phyloP scores from a whole-genome alignment of 2,797 vertebrate genomes.

The Mormyrops boulengeri region DNA sequence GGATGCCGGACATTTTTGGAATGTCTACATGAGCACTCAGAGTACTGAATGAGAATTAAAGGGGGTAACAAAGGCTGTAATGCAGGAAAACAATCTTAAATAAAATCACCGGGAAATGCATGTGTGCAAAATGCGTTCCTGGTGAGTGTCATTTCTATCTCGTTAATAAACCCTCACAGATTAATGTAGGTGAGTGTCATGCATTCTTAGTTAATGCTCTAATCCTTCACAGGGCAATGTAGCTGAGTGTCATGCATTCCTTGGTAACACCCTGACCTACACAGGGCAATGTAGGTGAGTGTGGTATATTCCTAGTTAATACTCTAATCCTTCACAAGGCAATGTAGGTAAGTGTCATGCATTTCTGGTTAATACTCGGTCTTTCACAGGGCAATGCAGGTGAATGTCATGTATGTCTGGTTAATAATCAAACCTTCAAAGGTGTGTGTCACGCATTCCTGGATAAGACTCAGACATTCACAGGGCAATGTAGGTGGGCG shows the following conservation, averaged over 20 bases:
- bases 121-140: not conserved
- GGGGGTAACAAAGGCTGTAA: not conserved
- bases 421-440: not conserved
- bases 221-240: slow-evolving; percentile 10
- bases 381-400: not conserved
- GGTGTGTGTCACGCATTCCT: not conserved
- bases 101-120: not conserved
- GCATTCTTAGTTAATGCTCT: not conserved
- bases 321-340: not conserved
- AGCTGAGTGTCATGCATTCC: slow-evolving; percentile 34
- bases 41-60: not conserved
- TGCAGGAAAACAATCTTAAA: not conserved
- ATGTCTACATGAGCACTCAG: not conserved
- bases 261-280: not conserved
- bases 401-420: not conserved
- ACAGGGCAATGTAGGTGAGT: not conserved
- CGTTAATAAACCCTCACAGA: not conserved
- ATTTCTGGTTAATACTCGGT: not conserved
- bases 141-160: not conserved
- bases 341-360: not conserved
- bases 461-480: not conserved
- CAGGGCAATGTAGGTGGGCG: slow-evolving; percentile 14
- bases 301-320: not conserved
- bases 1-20: not conserved
- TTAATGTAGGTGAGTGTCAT: not conserved